Base-by-base conservation (phyloP, 2,888 invertebrate species). In the Calliphora vomitoria region DNA sequence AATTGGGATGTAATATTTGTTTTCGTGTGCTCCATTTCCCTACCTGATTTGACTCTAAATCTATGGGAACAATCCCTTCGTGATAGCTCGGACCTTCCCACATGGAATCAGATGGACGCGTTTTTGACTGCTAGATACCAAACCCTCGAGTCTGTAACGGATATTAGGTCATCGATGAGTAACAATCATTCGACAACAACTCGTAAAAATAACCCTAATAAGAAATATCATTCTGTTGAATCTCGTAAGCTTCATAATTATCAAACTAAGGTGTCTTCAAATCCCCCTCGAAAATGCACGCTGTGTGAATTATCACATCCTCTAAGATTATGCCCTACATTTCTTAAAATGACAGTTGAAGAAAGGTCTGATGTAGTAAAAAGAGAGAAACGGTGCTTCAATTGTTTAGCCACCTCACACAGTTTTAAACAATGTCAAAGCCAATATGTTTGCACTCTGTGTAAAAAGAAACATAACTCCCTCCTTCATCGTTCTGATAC, bases 321-420 rank as follows among this genome's bases (percentile, higher is more conserved):
- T 13, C 35, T 66, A 15, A 25, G 66, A 8, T 8, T 55, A 38
- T 55, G 76, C 38, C 58, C 72, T 3, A 35, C 8, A 15, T 55
- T 55, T 20, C 20, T 55, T 10, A 18, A 20, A 10, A 18, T 18
- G 20, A 20, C 18, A 18, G 20, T 18, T 0, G 55, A 55, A 3
- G 55, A 55, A 3, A n/a, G 55, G 4, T 8, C 6, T 5, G 4
- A 8, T 3, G 13, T 18, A 3, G 38, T 72, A 3, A 58, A 72
- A 58, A 38, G 18, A 10, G 6, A 58, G 10, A 72, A 72, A 55
- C 35, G 20, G 3, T 72, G 72, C 38, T 15, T 18, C 5, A 72
- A 72, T n/a, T 72, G 72, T n/a, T 38, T 72, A 11, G 72, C 55
- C 5, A 72, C 41, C 2, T 72, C 72, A 8, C 55, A 71, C 13